Evolutionary conservation across 1,140 invertebrate genomes (phyloP), one percentile per base, ranked within the genome.

Genomic region (Sycophaga agraensis): DNA sequence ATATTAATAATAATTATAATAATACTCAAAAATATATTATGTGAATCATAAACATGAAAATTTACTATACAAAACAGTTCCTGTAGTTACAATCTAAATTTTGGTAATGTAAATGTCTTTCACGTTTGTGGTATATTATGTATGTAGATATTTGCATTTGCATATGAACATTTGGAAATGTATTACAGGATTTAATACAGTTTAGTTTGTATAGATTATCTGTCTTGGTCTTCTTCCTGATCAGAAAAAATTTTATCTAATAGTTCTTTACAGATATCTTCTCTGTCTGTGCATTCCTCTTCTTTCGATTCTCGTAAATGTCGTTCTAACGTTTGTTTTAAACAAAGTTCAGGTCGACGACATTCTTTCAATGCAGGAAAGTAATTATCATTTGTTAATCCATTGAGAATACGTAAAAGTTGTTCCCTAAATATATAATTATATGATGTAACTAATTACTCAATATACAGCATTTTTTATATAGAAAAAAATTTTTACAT

Each of bases 341-440:
- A 70, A 24, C 76, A 66, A 7, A 86, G 71, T 58, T 86, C 80
- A 12, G 83, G 75, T 58, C 79, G 69, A 14, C 74, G 68, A 67
- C 82, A 84, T 66, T 86, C 83, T 28, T 73, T 65, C 12, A 82
- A 65, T 11, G 83, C 81, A 35, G 76, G 77, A 8, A 76, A 64
- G 68, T 84, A 82, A 37, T 75, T 70, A 43, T 84, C 71, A 12
- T 63, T 75, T 11, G 82, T 78, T 28, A 87, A 65, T 2, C 73
- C 72, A 58, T 78, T 69, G 0, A 88, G 68, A 19, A 84, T 80
- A 60, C 73, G 74, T n/a, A 86, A 70, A 4, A 86, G 64, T 68
- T 86, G 84, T 72, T 87, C 85, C 59, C 85, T 84, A 28, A 65
- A 70, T 73, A 39, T 55, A 37, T 54, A 31, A 75, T 1, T 28